Evolutionary conservation across 2,113 vertebrate species (phyloP).

Genomic region (Diadophis punctatus): DNA sequence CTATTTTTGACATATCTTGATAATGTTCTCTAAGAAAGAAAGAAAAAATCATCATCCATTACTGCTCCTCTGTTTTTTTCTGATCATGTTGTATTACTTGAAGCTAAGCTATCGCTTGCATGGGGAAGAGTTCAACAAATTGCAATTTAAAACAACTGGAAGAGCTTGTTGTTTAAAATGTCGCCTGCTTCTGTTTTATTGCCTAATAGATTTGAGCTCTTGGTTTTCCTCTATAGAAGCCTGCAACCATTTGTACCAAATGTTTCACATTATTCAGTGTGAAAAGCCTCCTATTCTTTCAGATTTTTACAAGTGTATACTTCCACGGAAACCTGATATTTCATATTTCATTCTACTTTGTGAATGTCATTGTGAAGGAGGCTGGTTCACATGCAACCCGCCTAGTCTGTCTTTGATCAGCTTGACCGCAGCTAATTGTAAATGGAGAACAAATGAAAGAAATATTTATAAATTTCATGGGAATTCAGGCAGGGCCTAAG

Average conservation of each 20-base stretch:
- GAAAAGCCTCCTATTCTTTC: conserved; percentile 98
- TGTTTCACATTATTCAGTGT: conserved; percentile 99
- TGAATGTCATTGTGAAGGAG: conserved; percentile 96
- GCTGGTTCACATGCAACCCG: conserved; percentile 96
- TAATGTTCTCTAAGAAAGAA: not conserved
- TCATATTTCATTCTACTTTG: conserved; percentile 99
- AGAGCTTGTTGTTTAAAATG: conserved; percentile 77
- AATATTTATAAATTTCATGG: conserved; percentile 99
- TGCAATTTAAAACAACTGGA: conserved; percentile 81
- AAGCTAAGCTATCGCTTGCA: conserved; percentile 28
- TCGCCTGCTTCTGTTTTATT: conserved; percentile 84
- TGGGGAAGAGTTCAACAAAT: conserved; percentile 43
- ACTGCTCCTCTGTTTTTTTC: conserved; percentile 11
- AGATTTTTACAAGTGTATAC: conserved; percentile 97
- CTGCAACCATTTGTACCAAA: conserved; percentile 95
- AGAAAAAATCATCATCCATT: too few relatives aligned
- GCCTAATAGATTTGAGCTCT: conserved; percentile 79
- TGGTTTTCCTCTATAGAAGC: conserved; percentile 79
- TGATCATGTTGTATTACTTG: conserved; percentile 46
- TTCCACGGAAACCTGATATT: conserved; percentile 98
- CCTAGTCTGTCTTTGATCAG: conserved; percentile 92
- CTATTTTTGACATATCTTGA: not conserved
- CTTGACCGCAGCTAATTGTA: conserved; percentile 93
- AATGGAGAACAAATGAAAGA: conserved; percentile 99
- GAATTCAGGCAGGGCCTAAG: conserved; percentile 86